Evolutionary conservation across 2,797 vertebrate genomes (phyloP).

Genomic region (Fundulus diaphanus): DNA sequence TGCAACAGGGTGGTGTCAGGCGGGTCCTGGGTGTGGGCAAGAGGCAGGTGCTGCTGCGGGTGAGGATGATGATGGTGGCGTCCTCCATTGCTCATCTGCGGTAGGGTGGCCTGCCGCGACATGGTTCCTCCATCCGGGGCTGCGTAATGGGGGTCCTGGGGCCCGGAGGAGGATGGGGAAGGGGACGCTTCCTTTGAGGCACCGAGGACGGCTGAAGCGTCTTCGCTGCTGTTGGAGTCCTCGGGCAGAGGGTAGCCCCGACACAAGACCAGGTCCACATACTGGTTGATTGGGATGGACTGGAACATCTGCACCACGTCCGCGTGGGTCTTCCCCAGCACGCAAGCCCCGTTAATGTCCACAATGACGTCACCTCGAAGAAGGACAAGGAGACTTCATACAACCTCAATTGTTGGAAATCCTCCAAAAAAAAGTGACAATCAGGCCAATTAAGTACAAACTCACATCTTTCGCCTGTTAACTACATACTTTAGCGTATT

Average conservation of each 20-base stretch:
- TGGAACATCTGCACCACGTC: constrained; percentile 99
- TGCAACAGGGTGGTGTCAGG: constrained; percentile 87
- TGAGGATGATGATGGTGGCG: constrained; percentile 68
- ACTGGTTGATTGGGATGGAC: constrained; percentile 92
- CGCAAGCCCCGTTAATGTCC: constrained; percentile 93
- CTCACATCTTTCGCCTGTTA: not conserved
- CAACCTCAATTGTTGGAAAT: not conserved
- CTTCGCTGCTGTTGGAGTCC: constrained; percentile 78
- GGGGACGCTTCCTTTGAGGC: constrained; percentile 84
- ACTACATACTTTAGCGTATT: not conserved
- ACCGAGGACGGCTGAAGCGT: constrained; percentile 74
- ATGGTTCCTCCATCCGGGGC: constrained; percentile 75
- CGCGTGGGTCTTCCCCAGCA: constrained; percentile 96
- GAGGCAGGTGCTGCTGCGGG: constrained; percentile 47
- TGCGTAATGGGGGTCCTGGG: constrained; percentile 82
- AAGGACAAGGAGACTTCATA: constrained; percentile 6
- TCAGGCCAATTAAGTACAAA: not conserved
- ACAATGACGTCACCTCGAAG: constrained; percentile 94
- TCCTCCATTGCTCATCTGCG: constrained; percentile 83
- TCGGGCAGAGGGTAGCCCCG: constrained; percentile 96
- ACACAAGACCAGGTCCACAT: constrained; percentile 94
- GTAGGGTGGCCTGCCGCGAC: constrained; percentile 78
- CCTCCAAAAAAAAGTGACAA: not conserved
- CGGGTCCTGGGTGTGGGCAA: constrained; percentile 74
- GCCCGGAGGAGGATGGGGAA: constrained; percentile 67